These are phyloP conservation scores for Brachionus sp. DNA, from an alignment of 1,140 invertebrate genomes.

Conservation along the genomic window DNA sequence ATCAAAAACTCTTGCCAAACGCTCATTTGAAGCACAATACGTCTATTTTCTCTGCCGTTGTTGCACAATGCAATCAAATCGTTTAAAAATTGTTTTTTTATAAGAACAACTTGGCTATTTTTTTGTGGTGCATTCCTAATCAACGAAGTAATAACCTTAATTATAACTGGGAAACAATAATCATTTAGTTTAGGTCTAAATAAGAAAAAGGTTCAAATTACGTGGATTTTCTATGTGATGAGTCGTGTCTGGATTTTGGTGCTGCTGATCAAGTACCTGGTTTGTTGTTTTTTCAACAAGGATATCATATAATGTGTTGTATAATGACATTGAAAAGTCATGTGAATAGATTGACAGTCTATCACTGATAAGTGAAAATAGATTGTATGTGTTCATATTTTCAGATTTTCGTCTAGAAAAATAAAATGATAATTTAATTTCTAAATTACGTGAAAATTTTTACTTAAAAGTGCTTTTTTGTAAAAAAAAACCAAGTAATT, in stretches of 20 bases:
- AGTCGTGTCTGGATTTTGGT: slow-evolving; percentile 87
- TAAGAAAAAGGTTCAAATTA: slow-evolving; percentile 61
- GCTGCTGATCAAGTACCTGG: slow-evolving; percentile 82
- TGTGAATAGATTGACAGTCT: slow-evolving; percentile 82
- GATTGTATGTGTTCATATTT: slow-evolving; percentile 94
- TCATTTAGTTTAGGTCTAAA: neutral
- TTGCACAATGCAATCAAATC: slow-evolving; percentile 33
- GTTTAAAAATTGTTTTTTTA: slow-evolving; percentile 79
- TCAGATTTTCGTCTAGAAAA: slow-evolving; percentile 61
- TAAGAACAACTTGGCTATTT: slow-evolving; percentile 83
- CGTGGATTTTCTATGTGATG: slow-evolving; percentile 94
- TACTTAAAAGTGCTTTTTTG: slow-evolving; percentile 87
- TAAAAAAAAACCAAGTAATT: slow-evolving; percentile 87
- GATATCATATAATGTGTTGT: slow-evolving; percentile 98
- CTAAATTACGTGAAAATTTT: slow-evolving; percentile 62
- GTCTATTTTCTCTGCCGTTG: slow-evolving; percentile 48
- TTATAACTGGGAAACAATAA: slow-evolving; percentile 48
- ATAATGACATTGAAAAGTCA: slow-evolving; percentile 82
- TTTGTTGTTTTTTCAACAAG: slow-evolving; percentile 93
- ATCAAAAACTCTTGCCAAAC: slow-evolving; percentile 99
- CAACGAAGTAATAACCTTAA: slow-evolving; percentile 95
- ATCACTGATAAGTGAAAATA: slow-evolving; percentile 91
- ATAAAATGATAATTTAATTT: neutral
- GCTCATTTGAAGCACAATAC: slow-evolving; percentile 97
- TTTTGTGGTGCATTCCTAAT: slow-evolving; percentile 91